Percentiles rank a stretch among this genome's conserved stretches.
These are phyloP conservation scores for Melinaea menophilus DNA, from an alignment of 2,888 invertebrate species.

Conservation along the genomic window DNA sequence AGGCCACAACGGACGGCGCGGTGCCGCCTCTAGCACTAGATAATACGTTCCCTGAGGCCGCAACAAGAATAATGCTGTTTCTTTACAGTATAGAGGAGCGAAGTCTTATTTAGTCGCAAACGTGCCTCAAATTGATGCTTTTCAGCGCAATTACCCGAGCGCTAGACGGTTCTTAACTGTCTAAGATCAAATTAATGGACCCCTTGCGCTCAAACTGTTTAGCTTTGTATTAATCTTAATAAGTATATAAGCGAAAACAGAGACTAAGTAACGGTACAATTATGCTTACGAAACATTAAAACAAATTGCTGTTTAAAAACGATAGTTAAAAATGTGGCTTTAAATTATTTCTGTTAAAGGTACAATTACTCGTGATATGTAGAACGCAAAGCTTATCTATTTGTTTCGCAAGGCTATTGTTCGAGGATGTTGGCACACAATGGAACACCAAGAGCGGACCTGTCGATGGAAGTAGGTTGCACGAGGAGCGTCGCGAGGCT, in stretches of 20 bases:
- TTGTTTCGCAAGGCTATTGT: conserved; percentile 72
- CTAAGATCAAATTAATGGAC: conserved; percentile 37
- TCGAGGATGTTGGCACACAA: conserved; percentile 64
- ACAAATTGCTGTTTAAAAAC: no score
- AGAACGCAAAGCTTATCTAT: conserved; percentile 62
- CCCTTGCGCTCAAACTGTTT: conserved; percentile 28
- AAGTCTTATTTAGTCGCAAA: conserved; percentile 74
- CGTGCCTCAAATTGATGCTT: conserved; percentile 69
- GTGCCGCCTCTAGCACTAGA: conserved; percentile 56
- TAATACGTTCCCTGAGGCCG: conserved; percentile 64
- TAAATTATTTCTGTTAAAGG: conserved; percentile 21
- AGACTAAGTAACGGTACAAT: no score
- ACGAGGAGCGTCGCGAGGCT: conserved; percentile 50
- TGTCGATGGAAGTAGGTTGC: conserved; percentile 71
- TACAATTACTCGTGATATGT: conserved; percentile 32
- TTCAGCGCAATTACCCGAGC: conserved; percentile 69
- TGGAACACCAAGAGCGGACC: conserved; percentile 71
- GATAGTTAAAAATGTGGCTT: background rate
- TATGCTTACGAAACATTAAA: no score
- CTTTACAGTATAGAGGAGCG: conserved; percentile 66
- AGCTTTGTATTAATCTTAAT: background rate
- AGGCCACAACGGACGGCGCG: conserved; percentile 36
- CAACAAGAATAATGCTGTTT: conserved; percentile 72
- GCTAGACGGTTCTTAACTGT: conserved; percentile 32
- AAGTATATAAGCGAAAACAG: background rate